A percentile compares a stretch with the other conserved stretches of the same genome.
Evolutionary conservation across 2,113 vertebrate species (phyloP).

Genomic region (Rhipidura dahli): DNA sequence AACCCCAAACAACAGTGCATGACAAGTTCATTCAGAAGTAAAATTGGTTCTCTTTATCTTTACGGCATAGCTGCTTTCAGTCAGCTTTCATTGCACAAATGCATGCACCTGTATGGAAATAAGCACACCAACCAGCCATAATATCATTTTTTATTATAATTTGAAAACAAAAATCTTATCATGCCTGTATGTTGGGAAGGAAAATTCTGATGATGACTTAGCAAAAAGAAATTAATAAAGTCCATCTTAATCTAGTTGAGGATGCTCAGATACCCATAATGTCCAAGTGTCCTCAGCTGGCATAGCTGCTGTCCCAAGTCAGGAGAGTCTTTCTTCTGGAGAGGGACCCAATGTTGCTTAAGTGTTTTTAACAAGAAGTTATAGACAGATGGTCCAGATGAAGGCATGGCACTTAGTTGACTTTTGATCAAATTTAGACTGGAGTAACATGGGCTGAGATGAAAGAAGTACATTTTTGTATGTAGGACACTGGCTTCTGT

Average conservation of each 20-base stretch:
- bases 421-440: neutral
- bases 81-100: neutral
- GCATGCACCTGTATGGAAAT: neutral
- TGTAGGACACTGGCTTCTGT: neutral
- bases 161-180: neutral
- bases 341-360: neutral
- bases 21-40: neutral
- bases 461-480: neutral
- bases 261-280: neutral
- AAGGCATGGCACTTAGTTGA: neutral
- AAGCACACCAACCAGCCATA: neutral
- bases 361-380: neutral
- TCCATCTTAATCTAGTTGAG: neutral
- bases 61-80: neutral
- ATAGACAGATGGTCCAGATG: neutral
- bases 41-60: neutral
- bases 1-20: rapidly evolving
- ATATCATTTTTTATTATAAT: neutral
- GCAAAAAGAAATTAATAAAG: neutral
- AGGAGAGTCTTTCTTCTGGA: neutral
- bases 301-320: neutral
- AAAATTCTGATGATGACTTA: neutral
- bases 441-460: neutral
- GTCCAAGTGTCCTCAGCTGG: neutral
- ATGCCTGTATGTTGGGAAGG: neutral